These are phyloP conservation scores for Bombus sylvicola DNA, from an alignment of 1,140 invertebrate genomes.

Conservation along the genomic window DNA sequence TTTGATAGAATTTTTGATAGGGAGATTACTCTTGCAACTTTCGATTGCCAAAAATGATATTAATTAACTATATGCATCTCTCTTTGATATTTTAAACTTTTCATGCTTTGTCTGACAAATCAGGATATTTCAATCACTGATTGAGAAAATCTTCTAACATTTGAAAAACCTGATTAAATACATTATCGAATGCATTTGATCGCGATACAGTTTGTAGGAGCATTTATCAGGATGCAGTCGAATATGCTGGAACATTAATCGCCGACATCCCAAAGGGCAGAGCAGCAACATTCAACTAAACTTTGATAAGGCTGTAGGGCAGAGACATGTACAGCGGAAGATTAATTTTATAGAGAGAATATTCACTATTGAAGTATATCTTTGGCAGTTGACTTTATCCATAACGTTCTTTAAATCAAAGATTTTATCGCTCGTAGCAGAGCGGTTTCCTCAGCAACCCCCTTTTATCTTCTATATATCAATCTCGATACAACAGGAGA, in stretches of 20 bases:
- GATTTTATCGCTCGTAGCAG: not conserved
- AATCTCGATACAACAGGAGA: not conserved
- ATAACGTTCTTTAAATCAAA: not conserved
- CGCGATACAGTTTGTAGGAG: not conserved
- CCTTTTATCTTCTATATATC: not conserved
- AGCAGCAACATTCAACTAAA: conserved; percentile 14
- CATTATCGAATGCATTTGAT: not conserved
- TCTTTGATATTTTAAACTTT: no score
- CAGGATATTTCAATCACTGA: no score
- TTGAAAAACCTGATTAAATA: no score
- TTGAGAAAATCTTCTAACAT: no score
- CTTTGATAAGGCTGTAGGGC: conserved; percentile 4
- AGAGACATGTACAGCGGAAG: not conserved
- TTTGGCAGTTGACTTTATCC: not conserved
- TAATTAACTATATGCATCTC: no score
- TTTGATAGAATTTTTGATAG: not conserved
- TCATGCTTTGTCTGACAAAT: no score
- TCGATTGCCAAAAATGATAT: no score
- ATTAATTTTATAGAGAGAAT: conserved; percentile 25
- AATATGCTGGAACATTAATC: not conserved
- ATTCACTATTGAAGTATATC: not conserved
- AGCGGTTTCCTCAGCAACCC: not conserved
- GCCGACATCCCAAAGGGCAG: conserved; percentile 2
- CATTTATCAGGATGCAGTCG: not conserved
- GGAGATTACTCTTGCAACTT: no score